These are phyloP conservation scores for Nannoperca obscura DNA, from an alignment of 2,797 vertebrate genomes.

Conservation along the genomic window DNA sequence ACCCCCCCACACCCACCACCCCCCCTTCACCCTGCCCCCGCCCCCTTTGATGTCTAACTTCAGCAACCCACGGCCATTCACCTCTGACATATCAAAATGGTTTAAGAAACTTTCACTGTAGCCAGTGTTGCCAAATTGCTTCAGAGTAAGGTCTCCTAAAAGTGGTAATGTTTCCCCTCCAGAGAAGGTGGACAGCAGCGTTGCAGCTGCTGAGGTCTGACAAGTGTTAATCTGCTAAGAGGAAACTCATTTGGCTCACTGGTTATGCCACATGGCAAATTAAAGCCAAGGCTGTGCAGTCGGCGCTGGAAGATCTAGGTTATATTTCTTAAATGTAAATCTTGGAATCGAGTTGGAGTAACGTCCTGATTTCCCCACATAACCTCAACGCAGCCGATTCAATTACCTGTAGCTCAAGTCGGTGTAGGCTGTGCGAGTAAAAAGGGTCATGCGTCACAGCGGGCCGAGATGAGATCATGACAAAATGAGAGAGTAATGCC, in stretches of 20 bases:
- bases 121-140: slow-evolving; percentile 59
- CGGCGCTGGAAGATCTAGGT: slow-evolving; percentile 16
- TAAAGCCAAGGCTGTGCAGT: slow-evolving; percentile 48
- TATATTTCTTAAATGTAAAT: slow-evolving; percentile 21
- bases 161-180: slow-evolving; percentile 65
- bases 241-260: slow-evolving; percentile 74
- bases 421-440: slow-evolving; percentile 16
- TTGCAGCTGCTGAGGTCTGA: slow-evolving; percentile 78
- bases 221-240: slow-evolving; percentile 79
- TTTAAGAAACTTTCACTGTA: slow-evolving; percentile 69
- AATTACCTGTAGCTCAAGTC: slow-evolving; percentile 50
- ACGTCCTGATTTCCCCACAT: slow-evolving; percentile 20
- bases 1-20: slow-evolving; percentile 18
- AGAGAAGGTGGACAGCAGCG: slow-evolving; percentile 64
- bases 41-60: slow-evolving; percentile 71
- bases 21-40: not conserved
- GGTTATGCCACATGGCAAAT: slow-evolving; percentile 72
- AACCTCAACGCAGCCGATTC: slow-evolving; percentile 43
- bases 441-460: slow-evolving; percentile 70
- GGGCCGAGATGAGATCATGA: slow-evolving; percentile 69
- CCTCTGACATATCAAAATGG: slow-evolving; percentile 83
- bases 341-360: slow-evolving; percentile 5
- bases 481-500: slow-evolving; percentile 77
- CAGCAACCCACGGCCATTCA: slow-evolving; percentile 75
- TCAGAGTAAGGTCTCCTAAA: slow-evolving; percentile 57